Base-by-base conservation (phyloP, 2,797 vertebrate species). In the Clamator glandarius region DNA sequence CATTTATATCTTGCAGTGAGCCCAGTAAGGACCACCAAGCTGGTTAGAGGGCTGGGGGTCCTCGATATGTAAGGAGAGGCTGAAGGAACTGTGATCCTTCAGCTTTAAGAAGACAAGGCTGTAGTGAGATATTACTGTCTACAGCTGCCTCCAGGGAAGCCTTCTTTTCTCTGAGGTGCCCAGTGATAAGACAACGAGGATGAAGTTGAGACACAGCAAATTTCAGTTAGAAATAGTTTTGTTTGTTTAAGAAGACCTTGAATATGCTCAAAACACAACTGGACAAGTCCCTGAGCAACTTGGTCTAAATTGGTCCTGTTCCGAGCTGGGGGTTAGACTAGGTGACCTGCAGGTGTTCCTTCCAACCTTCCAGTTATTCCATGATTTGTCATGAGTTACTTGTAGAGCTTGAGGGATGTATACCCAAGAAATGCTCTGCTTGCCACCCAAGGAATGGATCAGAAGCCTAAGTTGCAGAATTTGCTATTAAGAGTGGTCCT, bases 361-460 rank as follows among this genome's bases (percentile, higher is more conserved):
- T 55, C 59, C 24, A 70, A 41, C 42, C 39, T 46, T 44, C 16
- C 29, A 67, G 21, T 54, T 74, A 54, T 21, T 58, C 42, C 51
- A 21, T 51, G 46, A 52, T 46, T 50, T 50, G 12, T 5, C 25
- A 72, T 11, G 77, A 69, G 19, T 59, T 41, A 31, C 15, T 66
- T 67, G 19, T 58, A 48, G n/a, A 70, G 31, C 26, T 41, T 79
- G 29, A 26, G 5, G 3, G 7, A 21, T 0, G 0, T 31, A 68
- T 42, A 67, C 10, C 15, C 5, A 16, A 70, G 31, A 76, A 79
- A 51, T 39, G 61, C 15, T 63, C n/a, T 46, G 11, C 61, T 67
- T 76, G 36, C 16, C 29, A 62, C 23, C 26, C 13, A 67, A 14
- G 26, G 51, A 80, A 7, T 17, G 17, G 20, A 48, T 24, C 41